Evolutionary conservation across 2,797 vertebrate species (phyloP).

Genomic region (Spondyliosoma cantharus): DNA sequence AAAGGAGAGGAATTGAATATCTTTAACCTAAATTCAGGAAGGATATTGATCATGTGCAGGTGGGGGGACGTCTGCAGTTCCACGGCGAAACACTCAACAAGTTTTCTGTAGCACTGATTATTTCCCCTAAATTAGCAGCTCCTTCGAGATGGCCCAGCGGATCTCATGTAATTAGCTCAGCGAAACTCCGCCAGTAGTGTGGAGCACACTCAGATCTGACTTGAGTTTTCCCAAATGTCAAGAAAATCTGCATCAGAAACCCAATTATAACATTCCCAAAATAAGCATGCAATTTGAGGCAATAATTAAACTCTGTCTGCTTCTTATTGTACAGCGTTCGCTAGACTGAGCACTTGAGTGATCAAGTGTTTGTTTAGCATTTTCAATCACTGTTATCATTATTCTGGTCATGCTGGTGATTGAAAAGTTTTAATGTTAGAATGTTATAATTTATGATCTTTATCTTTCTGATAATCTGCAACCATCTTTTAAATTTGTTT

Average conservation of each 20-base stretch:
- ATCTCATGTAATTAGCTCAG: constrained; percentile 64
- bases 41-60: constrained; percentile 61
- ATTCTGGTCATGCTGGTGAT: constrained; percentile 59
- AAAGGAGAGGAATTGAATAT: constrained; percentile 56
- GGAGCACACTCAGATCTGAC: constrained; percentile 46
- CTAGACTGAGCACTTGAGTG: constrained; percentile 60
- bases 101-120: constrained; percentile 45
- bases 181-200: constrained; percentile 43
- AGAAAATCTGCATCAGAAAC: constrained; percentile 55
- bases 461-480: constrained; percentile 29
- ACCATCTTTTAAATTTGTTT: constrained; percentile 53
- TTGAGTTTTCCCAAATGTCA: constrained; percentile 59
- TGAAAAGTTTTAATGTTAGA: constrained; percentile 54
- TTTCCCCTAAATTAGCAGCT: constrained; percentile 61
- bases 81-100: constrained; percentile 27
- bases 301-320: constrained; percentile 47
- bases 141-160: constrained; percentile 43
- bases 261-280: constrained; percentile 57
- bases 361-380: constrained; percentile 63
- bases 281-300: constrained; percentile 47
- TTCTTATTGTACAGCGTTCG: constrained; percentile 51
- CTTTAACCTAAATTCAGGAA: constrained; percentile 63
- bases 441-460: constrained; percentile 14
- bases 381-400: constrained; percentile 70
- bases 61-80: constrained; percentile 35